A percentile compares a stretch with the other conserved stretches of the same genome.
These are phyloP conservation scores for Triops cancriformis DNA, from an alignment of 1,140 invertebrate genomes.

Conservation along the genomic window DNA sequence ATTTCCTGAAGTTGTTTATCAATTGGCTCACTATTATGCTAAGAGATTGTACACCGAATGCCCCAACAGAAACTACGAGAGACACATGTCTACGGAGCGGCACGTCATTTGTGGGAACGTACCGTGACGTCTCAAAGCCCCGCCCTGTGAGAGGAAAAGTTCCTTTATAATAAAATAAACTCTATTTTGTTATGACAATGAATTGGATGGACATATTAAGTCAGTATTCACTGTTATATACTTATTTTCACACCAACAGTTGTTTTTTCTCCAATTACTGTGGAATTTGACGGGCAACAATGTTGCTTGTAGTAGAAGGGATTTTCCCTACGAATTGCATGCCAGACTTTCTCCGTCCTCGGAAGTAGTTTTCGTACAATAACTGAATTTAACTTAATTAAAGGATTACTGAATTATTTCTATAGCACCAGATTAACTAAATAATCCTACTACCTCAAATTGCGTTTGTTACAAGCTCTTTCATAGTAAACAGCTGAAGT, in stretches of 20 bases:
- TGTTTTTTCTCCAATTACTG: no score
- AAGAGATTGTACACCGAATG: neutral
- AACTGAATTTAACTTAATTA: no score
- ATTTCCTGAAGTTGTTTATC: neutral
- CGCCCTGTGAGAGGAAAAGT: neutral
- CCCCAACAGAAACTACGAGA: neutral
- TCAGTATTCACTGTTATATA: no score
- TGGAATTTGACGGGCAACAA: no score
- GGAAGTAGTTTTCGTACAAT: no score
- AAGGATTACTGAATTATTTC: no score
- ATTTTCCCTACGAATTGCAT: neutral
- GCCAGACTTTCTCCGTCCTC: neutral
- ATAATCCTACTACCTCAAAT: no score
- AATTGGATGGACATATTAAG: no score
- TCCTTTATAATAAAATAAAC: neutral
- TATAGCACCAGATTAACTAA: no score
- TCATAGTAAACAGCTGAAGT: neutral
- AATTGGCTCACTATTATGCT: neutral
- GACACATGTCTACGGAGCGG: constrained; percentile 8
- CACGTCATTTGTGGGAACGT: neutral
- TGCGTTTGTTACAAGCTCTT: neutral
- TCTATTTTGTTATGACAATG: no score
- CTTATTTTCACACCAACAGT: no score
- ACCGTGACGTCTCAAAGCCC: neutral
- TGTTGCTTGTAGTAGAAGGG: neutral